Evolutionary conservation across 1,140 invertebrate species (phyloP).

Genomic region (Proales similis): DNA sequence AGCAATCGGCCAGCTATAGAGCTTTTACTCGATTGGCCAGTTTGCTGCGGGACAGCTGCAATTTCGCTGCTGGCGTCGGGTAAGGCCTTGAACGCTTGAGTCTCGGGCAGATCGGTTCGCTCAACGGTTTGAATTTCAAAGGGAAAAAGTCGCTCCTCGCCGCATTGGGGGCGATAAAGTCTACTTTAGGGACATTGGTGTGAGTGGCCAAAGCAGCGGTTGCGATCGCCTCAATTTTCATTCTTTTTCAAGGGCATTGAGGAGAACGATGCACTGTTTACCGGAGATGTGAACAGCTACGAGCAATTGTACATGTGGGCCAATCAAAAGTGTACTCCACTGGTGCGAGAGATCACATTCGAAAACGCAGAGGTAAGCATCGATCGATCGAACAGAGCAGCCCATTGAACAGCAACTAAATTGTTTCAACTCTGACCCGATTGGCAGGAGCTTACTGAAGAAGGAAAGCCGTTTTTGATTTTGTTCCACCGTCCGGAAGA

Average conservation of each 20-base stretch:
- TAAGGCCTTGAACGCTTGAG: no score
- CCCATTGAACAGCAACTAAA: not conserved
- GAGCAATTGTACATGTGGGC: conserved; percentile 68
- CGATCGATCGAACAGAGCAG: not conserved
- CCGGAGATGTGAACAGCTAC: conserved; percentile 53
- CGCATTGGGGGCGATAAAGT: no score
- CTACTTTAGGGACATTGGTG: no score
- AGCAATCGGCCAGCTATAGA: conserved; percentile 64
- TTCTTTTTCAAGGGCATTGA: conserved; percentile 39
- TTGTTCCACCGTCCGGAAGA: conserved; percentile 86
- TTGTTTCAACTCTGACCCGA: not conserved
- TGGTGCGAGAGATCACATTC: conserved; percentile 83
- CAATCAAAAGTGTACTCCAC: conserved; percentile 65
- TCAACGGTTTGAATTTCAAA: no score
- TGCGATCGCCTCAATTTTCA: conserved; percentile 46
- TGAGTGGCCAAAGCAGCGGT: conserved; percentile 40
- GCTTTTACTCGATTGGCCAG: conserved; percentile 48
- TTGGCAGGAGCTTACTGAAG: conserved; percentile 84
- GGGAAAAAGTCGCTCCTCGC: no score
- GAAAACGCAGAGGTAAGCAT: conserved; percentile 79
- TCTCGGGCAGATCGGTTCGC: no score
- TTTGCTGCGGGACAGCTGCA: conserved; percentile 81
- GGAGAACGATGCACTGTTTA: conserved; percentile 46
- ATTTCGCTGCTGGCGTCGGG: conserved; percentile 85
- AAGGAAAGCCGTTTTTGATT: conserved; percentile 96